Conservation (phyloP, 2,113 vertebrate genomes). For the Taurulus bubalis region DNA sequence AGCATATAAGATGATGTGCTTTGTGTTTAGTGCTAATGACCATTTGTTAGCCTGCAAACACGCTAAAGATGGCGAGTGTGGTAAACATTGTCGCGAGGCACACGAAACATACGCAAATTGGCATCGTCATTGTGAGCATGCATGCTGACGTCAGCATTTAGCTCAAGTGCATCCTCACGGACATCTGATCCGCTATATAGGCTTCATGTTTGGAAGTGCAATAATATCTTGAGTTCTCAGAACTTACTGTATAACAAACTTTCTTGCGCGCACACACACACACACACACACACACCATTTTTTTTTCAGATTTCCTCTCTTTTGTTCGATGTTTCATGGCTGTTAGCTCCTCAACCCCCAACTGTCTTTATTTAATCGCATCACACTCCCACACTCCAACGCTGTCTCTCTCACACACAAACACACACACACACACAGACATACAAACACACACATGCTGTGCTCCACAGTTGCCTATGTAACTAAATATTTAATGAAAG, state of each 20-base stretch:
- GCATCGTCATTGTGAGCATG: background rate
- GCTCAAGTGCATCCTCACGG: background rate
- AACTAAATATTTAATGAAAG: constrained; percentile 61
- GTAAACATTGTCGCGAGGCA: background rate
- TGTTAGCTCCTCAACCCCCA: background rate
- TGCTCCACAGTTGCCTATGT: constrained; percentile 11
- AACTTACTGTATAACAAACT: background rate
- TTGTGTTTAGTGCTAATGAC: background rate
- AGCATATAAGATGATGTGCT: background rate
- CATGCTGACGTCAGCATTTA: background rate
- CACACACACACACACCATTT: too few species aligned
- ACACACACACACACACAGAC: background rate
- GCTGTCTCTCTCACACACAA: background rate
- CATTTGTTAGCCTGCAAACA: background rate
- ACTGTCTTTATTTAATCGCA: background rate
- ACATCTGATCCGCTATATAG: background rate
- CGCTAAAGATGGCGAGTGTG: background rate
- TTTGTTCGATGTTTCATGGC: background rate
- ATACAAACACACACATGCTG: background rate
- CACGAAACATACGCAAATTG: background rate
- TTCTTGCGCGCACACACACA: background rate
- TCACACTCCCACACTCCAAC: background rate
- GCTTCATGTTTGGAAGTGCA: background rate
- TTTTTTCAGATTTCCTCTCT: constrained; percentile 13
- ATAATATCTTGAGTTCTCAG: background rate